Conservation (phyloP, 2,888 invertebrate genomes). For the Drosophila merina region DNA sequence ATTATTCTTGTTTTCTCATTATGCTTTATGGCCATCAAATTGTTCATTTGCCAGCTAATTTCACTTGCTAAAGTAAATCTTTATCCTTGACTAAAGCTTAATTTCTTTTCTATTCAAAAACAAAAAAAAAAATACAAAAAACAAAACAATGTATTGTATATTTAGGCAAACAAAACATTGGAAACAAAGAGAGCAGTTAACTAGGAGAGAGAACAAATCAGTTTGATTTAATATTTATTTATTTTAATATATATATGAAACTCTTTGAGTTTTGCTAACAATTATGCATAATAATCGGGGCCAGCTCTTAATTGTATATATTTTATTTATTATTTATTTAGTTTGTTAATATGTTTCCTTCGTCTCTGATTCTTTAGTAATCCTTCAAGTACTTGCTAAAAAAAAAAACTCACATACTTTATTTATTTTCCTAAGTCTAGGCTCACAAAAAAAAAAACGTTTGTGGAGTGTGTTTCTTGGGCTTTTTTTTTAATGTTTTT, state of each 20-base stretch:
- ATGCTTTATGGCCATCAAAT: conserved; percentile 3
- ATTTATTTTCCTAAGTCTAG: conserved; percentile 45
- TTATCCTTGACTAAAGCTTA: conserved; percentile 45
- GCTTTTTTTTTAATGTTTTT: conserved; percentile 16
- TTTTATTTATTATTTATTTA: conserved; percentile 26
- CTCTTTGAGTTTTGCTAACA: conserved; percentile 70
- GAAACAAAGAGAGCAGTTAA: conserved; percentile 18
- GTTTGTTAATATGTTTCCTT: conserved; percentile 20
- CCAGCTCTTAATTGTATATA: conserved; percentile 28
- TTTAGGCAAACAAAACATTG: conserved; percentile 26
- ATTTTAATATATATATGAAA: conserved; percentile 60
- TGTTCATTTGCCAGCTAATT: conserved; percentile 3
- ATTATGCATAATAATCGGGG: conserved; percentile 26
- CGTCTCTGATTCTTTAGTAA: conserved; percentile 23
- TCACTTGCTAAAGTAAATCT: conserved; percentile 12
- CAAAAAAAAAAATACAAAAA: background rate
- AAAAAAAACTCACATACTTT: conserved; percentile 37
- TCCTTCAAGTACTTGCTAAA: conserved; percentile 38
- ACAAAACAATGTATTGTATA: conserved; percentile 6
- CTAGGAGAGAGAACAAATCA: conserved; percentile 39
- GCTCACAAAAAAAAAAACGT: conserved; percentile 50
- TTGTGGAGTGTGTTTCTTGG: conserved; percentile 17
- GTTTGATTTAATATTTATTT: background rate
- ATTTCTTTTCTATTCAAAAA: conserved; percentile 15
- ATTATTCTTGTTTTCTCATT: conserved; percentile 22